Base-by-base conservation (phyloP, 1,140 invertebrate genomes). In the Drosophila sulfurigaster region DNA sequence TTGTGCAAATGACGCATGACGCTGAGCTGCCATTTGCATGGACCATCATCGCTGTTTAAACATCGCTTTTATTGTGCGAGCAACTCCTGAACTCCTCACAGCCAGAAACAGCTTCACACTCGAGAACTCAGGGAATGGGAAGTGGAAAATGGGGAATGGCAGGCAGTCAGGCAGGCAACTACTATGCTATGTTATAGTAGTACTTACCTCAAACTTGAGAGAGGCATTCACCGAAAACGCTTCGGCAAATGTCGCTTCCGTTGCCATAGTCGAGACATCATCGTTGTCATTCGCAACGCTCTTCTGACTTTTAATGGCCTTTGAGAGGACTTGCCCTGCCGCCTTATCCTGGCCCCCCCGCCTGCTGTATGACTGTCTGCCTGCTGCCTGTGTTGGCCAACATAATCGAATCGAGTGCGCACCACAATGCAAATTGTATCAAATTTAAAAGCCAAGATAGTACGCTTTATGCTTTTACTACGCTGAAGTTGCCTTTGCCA, bases 1-100 rank as follows among this genome's bases (percentile, higher is more conserved):
- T 20, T 20, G 20, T 25, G 41, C 68, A 81, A 85, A 85, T 85
- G 78, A 86, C 75, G 82, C 82, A 72, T 79, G 82, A 80, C 81
- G 56, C 82, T 62, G 59, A 75, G 79, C 75, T 76, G 75, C 64
- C 71, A 86, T 87, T 86, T 75, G 71, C 65, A 76, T 82, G 72
- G 51, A 52, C 58, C 43, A 65, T 71, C 35, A 77, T 51, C 38
- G 71, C 58, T 56, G 75, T 81, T 81, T 85, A 78, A 77, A 77
- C 56, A 73, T 73, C 54, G 30, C 41, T 64, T 65, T 77, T 81
- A 75, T 75, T 79, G 63, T 75, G 38, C 30, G 13, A 35, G 16
- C 38, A 7, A 16, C 30, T 20, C 16, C 16, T 16, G 30, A 56
- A 56, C 30, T 35, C 10, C 51, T 52, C 28, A 32, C 51, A 30